Percentiles rank a stretch among this genome's conserved stretches.
Conservation (phyloP, 2,797 vertebrate species). For the Coluber constrictor region DNA sequence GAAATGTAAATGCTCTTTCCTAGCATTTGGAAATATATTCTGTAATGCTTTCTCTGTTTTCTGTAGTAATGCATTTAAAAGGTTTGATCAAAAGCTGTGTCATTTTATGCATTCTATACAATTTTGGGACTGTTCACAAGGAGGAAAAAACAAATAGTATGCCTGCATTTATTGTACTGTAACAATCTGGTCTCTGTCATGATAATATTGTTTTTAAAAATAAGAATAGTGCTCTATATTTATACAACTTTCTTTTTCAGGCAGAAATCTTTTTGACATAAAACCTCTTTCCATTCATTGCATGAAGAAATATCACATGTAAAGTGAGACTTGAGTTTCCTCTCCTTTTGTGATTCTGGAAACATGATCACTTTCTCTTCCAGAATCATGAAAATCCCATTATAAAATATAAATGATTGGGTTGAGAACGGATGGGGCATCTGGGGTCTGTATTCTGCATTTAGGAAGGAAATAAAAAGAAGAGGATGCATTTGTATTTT, state of each 20-base stretch:
- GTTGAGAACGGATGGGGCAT: too few relatives aligned
- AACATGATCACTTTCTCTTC: background rate
- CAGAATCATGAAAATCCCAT: background rate
- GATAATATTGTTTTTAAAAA: slow-evolving; percentile 32
- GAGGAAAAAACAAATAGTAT: background rate
- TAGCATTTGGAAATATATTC: slow-evolving; percentile 18
- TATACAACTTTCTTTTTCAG: slow-evolving; percentile 26
- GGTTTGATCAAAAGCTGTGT: slow-evolving; percentile 10
- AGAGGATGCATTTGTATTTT: background rate
- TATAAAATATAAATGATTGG: background rate
- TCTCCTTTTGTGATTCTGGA: background rate
- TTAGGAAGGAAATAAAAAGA: background rate
- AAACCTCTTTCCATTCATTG: background rate
- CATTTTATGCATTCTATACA: slow-evolving; percentile 28
- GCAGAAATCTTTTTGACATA: slow-evolving; percentile 1
- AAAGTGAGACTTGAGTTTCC: background rate
- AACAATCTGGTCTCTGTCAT: slow-evolving; percentile 24
- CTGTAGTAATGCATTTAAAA: slow-evolving; percentile 10
- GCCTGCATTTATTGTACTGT: background rate
- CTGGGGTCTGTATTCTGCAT: background rate
- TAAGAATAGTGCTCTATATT: slow-evolving; percentile 27
- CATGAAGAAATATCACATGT: background rate
- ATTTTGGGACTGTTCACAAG: slow-evolving; percentile 9
- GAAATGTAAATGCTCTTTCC: slow-evolving; percentile 16
- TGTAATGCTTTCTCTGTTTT: slow-evolving; percentile 4